Base-by-base conservation (phyloP, 35 echinoderm and acorn worm genomes). In the Apostichopus japonicus region DNA sequence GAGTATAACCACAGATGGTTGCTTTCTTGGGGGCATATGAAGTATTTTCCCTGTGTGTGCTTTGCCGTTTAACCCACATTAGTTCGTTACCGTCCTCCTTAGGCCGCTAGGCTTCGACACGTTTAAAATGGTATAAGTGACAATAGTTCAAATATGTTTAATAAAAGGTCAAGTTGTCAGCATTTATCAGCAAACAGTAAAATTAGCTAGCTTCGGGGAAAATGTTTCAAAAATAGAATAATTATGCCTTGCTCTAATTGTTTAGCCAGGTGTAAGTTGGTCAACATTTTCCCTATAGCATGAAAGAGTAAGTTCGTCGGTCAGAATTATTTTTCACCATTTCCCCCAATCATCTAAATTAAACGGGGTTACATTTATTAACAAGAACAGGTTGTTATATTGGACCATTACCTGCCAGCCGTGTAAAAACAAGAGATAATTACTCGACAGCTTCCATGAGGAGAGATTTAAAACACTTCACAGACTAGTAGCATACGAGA, bases 171-270 rank as follows among this genome's bases (percentile, higher is more conserved):
- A 75, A 23, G 71, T 75, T 75, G 71, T 22, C 71, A 75, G 17
- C 6, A 19, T 23, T n/a, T 75, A 75, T 75, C 71, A 75, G 71
- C 17, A 75, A 23, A 75, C 71, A 75, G 71, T 23, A 75, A 75
- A 21, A 75, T 75, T 75, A 19, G 71, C 17, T 19, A 19, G 71
- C 71, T 75, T 75, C 71, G 22, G 71, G 71, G 71, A 75, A 75
- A 75, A 75, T 75, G 71, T 75, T 75, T 75, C 71, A 15, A 75
- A 75, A 75, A 75, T 75, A 75, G 71, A 75, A 75, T 75, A 75
- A 75, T 75, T 75, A 75, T 75, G 22, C 16, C 71, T 75, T 75
- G 71, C 17, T 19, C 71, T 75, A 75, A 75, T 75, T 75, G 71
- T 75, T 75, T 75, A 75, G 71, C 71, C 71, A 75, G 71, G 71